phyloP scores from a whole-genome alignment of 2,797 vertebrate genomes.

The Todus mexicanus region DNA sequence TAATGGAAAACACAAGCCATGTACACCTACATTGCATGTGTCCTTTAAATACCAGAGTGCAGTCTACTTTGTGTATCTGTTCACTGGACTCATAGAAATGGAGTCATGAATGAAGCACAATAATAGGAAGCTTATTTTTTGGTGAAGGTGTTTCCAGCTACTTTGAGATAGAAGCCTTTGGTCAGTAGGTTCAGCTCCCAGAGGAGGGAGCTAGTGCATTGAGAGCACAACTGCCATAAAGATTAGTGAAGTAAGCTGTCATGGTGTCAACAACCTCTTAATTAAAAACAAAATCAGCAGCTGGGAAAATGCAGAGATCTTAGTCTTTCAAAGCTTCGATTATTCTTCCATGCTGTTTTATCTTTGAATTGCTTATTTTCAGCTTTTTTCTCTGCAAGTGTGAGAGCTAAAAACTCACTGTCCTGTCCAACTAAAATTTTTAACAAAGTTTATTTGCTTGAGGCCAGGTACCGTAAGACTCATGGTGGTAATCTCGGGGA shows the following conservation, averaged over 20 bases:
- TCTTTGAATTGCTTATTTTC: neutral
- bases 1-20: neutral
- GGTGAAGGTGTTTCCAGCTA: neutral
- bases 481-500: neutral
- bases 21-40: rapidly evolving
- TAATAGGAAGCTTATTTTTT: neutral
- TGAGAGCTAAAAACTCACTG: neutral
- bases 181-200: neutral
- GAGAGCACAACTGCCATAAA: neutral
- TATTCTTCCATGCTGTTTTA: neutral
- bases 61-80: neutral
- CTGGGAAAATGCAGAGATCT: neutral
- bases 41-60: neutral
- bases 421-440: neutral
- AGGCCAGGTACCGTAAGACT: neutral
- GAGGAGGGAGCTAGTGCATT: neutral
- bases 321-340: neutral
- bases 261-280: neutral
- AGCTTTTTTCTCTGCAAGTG: neutral
- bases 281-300: neutral
- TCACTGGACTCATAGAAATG: neutral
- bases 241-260: neutral
- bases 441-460: neutral
- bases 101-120: neutral
- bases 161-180: neutral